phyloP scores from a whole-genome alignment of 2,888 invertebrate genomes.

The Branchellion lobata region DNA sequence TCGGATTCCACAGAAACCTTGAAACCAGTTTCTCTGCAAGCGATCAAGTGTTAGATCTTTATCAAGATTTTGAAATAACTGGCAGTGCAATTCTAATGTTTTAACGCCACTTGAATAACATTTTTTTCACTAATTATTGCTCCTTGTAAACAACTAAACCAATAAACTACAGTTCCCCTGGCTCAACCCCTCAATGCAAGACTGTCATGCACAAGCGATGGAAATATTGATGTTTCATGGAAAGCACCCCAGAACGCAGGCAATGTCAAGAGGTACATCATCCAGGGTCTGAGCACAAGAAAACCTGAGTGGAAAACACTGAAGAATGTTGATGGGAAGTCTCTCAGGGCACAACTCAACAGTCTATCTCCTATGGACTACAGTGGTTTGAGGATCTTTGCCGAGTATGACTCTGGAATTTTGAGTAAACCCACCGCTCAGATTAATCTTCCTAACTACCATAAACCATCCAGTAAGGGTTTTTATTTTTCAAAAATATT shows the following conservation, averaged over 20 bases:
- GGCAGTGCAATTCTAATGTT: too few species aligned
- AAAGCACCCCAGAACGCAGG: not conserved
- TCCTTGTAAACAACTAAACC: not conserved
- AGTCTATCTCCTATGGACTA: not conserved
- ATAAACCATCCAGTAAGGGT: not conserved
- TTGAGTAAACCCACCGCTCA: not conserved
- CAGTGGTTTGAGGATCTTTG: conserved; percentile 1
- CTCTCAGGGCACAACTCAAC: not conserved
- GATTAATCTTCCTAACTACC: too few species aligned
- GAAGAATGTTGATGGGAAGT: not conserved
- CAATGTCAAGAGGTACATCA: not conserved
- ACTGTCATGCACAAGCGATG: not conserved
- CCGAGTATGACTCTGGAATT: not conserved
- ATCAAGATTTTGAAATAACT: not conserved
- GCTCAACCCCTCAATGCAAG: not conserved
- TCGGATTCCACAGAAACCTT: conserved; percentile 70
- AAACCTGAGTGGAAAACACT: conserved; percentile 1
- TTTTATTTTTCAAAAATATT: not conserved
- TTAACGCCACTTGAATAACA: too few species aligned
- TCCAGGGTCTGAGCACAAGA: not conserved
- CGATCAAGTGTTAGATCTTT: not conserved
- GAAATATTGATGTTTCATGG: not conserved
- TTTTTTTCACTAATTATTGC: not conserved
- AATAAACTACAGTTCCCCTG: not conserved
- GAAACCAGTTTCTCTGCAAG: conserved; percentile 67